phyloP scores from a whole-genome alignment of 2,797 vertebrate species.

The Sphaeramia orbicularis region DNA sequence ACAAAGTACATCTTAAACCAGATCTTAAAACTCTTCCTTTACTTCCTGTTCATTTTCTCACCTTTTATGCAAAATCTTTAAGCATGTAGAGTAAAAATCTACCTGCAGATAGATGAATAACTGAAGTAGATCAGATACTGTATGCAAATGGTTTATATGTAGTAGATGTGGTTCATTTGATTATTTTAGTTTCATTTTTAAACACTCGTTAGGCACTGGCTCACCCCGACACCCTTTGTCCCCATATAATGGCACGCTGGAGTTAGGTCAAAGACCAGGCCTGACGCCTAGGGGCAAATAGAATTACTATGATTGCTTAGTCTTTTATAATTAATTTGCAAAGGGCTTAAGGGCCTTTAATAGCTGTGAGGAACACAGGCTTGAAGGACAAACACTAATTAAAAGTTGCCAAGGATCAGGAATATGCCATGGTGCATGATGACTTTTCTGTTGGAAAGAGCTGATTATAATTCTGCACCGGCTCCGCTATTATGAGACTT shows the following conservation, averaged over 20 bases:
- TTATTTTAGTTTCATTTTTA: constrained; percentile 34
- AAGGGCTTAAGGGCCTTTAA: constrained; percentile 87
- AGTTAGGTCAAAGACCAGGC: constrained; percentile 84
- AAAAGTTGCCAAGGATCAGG: constrained; percentile 88
- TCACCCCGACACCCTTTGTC: constrained; percentile 41
- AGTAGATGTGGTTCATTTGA: constrained; percentile 7
- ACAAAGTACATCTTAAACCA: constrained; percentile 27
- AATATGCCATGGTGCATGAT: constrained; percentile 74
- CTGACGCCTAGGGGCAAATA: constrained; percentile 86
- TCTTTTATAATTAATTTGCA: constrained; percentile 94
- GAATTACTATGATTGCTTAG: constrained; percentile 90
- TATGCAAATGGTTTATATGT: neutral
- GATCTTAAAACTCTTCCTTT: constrained; percentile 1
- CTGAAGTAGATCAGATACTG: neutral
- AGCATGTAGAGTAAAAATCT: too few species aligned
- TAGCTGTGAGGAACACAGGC: constrained; percentile 86
- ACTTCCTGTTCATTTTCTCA: neutral
- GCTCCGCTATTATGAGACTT: constrained; percentile 56
- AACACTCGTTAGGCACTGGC: constrained; percentile 33
- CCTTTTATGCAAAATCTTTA: too few species aligned
- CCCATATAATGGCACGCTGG: constrained; percentile 34
- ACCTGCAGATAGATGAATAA: too few species aligned
- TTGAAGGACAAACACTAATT: constrained; percentile 95
- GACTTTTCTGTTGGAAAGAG: constrained; percentile 81
- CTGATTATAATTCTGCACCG: constrained; percentile 83